Percentiles rank a stretch among this genome's conserved stretches.
These are phyloP conservation scores for Drosophila borealis DNA, from an alignment of 2,888 invertebrate species.

Conservation along the genomic window DNA sequence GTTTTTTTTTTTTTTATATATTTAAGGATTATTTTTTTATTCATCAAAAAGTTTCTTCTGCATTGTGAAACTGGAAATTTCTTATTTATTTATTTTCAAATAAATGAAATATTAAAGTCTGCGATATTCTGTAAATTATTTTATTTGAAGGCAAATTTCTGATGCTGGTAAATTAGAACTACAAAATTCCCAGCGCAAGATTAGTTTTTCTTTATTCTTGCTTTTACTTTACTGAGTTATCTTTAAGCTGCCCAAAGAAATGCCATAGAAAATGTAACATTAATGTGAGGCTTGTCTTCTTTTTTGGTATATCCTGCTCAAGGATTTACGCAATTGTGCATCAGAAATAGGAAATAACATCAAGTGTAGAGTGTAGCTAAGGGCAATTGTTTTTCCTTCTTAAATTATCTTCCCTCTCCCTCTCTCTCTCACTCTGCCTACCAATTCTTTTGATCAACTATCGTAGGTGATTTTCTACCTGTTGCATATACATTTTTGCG, in stretches of 20 bases:
- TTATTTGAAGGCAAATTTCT: neutral
- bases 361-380: too few relatives aligned
- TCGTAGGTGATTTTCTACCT: constrained; percentile 29
- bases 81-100: too few relatives aligned
- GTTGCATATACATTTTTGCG: constrained; percentile 38
- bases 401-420: neutral
- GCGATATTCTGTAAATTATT: neutral
- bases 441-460: neutral
- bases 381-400: neutral
- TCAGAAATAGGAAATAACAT: neutral
- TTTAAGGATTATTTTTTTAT: too few relatives aligned
- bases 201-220: constrained; percentile 1
- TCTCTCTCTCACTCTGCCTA: neutral
- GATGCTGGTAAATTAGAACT: neutral
- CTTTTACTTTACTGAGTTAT: constrained; percentile 5
- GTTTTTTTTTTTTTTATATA: too few relatives aligned
- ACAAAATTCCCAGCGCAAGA: constrained; percentile 1
- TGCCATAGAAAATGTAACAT: neutral
- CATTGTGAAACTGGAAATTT: too few relatives aligned
- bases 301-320: constrained; percentile 3
- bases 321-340: constrained; percentile 32
- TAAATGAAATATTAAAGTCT: too few relatives aligned
- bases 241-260: neutral
- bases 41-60: too few relatives aligned
- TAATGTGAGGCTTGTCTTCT: neutral